Evolutionary conservation across 92 coral and sea anemone genomes (phyloP).

Genomic region (Nematostella vectensis): DNA sequence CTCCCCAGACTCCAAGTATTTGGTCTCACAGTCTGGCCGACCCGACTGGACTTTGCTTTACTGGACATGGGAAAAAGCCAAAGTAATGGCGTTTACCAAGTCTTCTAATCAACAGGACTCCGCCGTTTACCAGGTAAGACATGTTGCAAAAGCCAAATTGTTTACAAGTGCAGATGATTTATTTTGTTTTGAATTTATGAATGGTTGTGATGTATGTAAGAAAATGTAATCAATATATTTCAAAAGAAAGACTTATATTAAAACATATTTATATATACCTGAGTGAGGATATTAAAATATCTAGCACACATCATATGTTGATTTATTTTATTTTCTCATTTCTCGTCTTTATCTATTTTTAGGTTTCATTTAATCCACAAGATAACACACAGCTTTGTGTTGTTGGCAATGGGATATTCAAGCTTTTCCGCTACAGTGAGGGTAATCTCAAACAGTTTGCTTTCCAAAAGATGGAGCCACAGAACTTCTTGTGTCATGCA

Average conservation of each 20-base stretch:
- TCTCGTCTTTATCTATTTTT: not conserved
- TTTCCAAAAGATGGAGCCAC: slow-evolving; percentile 98
- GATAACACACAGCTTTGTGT: slow-evolving; percentile 98
- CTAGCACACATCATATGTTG: too few species aligned
- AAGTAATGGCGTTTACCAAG: slow-evolving; percentile 96
- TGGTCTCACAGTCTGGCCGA: slow-evolving; percentile 92
- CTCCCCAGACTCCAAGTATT: slow-evolving; percentile 97
- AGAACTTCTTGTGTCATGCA: slow-evolving; percentile 89
- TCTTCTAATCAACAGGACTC: slow-evolving; percentile 89
- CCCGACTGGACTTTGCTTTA: slow-evolving; percentile 98
- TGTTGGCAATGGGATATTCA: slow-evolving; percentile 98
- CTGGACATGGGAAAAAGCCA: slow-evolving; percentile 99
- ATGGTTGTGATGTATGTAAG: too few species aligned
- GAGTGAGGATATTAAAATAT: too few species aligned
- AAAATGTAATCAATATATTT: not conserved
- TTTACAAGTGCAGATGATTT: not conserved
- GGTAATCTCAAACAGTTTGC: slow-evolving; percentile 99
- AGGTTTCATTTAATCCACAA: slow-evolving; percentile 95
- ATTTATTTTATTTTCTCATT: too few species aligned
- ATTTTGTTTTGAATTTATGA: too few species aligned
- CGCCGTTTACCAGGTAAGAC: slow-evolving; percentile 91
- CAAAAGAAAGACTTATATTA: too few species aligned
- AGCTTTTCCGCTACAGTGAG: slow-evolving; percentile 94
- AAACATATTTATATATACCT: too few species aligned
- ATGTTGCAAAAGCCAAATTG: not conserved